phyloP scores from a whole-genome alignment of 2,113 vertebrate genomes.

The Phodopus roborovskii region DNA sequence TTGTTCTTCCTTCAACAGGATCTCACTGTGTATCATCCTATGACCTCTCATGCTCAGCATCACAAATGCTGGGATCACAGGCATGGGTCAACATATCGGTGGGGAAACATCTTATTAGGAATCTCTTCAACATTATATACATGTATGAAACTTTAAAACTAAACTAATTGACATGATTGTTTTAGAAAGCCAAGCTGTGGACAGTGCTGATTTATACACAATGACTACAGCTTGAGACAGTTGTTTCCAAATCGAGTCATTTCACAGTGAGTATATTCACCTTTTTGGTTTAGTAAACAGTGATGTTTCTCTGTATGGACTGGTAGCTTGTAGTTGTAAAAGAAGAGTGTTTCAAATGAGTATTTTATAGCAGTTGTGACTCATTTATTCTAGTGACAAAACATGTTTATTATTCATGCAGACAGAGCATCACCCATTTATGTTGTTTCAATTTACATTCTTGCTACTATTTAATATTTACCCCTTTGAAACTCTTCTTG shows the following conservation, averaged over 20 bases:
- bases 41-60: not conserved
- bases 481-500: not conserved
- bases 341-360: not conserved
- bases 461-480: not conserved
- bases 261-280: not conserved
- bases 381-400: not conserved
- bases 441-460: not conserved
- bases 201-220: not conserved
- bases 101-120: not conserved
- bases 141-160: not conserved
- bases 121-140: not conserved
- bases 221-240: not conserved
- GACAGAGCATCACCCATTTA: not conserved
- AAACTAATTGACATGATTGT: not conserved
- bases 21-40: not conserved
- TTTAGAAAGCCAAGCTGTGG: not conserved
- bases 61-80: not conserved
- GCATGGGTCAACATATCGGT: not conserved
- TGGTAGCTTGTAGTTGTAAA: not conserved
- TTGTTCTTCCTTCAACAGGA: accelerated
- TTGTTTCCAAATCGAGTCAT: no score
- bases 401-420: not conserved
- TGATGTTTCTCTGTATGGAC: not conserved
- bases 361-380: not conserved
- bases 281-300: not conserved